Evolutionary conservation across 2,113 vertebrate genomes (phyloP), one percentile per base, ranked within the genome.

Genomic region (Eulacestoma nigropectus): DNA sequence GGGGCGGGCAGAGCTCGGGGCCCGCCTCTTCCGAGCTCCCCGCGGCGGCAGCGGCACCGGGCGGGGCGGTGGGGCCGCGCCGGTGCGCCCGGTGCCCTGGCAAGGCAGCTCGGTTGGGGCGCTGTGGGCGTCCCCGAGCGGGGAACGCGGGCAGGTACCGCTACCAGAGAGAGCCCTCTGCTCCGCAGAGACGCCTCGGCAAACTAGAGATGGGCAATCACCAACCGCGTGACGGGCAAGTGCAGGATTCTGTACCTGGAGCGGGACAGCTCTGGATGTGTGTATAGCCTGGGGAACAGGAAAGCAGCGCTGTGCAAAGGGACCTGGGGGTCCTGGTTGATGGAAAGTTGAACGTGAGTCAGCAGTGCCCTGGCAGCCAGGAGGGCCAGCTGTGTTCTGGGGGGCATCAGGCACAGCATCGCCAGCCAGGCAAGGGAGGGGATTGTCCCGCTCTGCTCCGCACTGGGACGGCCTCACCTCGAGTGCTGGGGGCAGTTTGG

Each of bases 21-120:
- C 18, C 59, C 35, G 67, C 62, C 84, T 63, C n/a, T 20, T n/a
- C 17, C 49, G 13, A 25, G 77, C 59, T 52, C 33, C 55, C 50
- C 39, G 41, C 6, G 29, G 35, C 37, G 6, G 7, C 53, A 1
- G 56, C 42, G 26, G 26, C 65, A 4, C 13, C 37, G 55, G 56
- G 67, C 21, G 47, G 30, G 22, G 44, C 10, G 47, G 1, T 3
- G n/a, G 4, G 37, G 25, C 7, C 5, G 14, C 7, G 11, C 29
- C 33, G 14, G 7, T 22, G 32, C 5, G 3, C 8, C 11, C 15
- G 21, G 26, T 7, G 0, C 3, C 0, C 6, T 9, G 39, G 27
- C 9, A 3, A 2, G 23, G 27, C 39, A 0, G 22, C 23, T 3
- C 2, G 0, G 21, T 29, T 32, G 12, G 1, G 63, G 29, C 10